Evolutionary conservation across 64 coral and sea anemone species (phyloP).

Genomic region (Dendrophyllia cribrosa): DNA sequence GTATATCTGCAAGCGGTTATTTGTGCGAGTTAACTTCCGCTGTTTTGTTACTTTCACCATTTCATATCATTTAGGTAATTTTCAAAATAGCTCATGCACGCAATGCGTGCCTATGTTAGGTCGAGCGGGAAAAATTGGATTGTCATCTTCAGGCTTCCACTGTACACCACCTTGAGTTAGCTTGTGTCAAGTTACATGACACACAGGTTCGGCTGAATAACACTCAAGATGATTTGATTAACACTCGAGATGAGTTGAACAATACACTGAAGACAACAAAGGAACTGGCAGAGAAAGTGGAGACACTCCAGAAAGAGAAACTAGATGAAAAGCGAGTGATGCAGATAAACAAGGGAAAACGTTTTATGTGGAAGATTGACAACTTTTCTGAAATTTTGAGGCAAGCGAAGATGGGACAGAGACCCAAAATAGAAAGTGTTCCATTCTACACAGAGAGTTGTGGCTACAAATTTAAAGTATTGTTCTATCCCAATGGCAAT

Average conservation of each 20-base stretch:
- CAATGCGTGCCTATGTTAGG: no score
- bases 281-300: neutral
- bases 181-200: neutral
- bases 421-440: neutral
- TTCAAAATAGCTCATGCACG: no score
- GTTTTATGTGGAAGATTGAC: neutral
- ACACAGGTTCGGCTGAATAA: neutral
- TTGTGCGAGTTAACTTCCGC: no score
- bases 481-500: neutral
- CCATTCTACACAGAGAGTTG: neutral
- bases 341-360: neutral
- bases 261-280: neutral
- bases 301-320: neutral
- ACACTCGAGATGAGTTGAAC: neutral
- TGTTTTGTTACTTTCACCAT: no score
- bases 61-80: no score
- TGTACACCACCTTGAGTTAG: neutral
- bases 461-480: slow-evolving; percentile 5
- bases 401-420: neutral
- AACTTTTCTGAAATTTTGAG: neutral
- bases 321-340: neutral
- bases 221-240: neutral
- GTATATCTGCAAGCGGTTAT: no score
- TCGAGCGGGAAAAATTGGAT: neutral
- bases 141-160: neutral